phyloP scores from a whole-genome alignment of 2,888 invertebrate genomes.

The Drosophila eohydei region DNA sequence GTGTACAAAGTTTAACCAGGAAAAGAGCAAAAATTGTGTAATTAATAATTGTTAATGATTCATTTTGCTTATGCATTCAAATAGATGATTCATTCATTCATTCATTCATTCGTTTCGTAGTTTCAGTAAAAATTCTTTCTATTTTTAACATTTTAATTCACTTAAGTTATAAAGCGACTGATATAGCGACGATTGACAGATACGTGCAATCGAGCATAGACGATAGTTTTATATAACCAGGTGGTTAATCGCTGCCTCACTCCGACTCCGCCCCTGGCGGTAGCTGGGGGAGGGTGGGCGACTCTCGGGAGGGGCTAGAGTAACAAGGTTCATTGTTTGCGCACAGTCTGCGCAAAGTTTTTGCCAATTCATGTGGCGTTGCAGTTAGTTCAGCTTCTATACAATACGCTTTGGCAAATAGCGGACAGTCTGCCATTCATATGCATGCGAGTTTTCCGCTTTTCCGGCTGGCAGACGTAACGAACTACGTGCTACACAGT shows the following conservation, averaged over 20 bases:
- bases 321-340: slow-evolving; percentile 67
- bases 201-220: slow-evolving; percentile 1
- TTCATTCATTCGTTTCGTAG: background rate
- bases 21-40: background rate
- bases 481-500: slow-evolving; percentile 27
- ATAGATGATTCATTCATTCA: slow-evolving; percentile 3
- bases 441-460: slow-evolving; percentile 79
- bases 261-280: slow-evolving; percentile 13
- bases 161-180: background rate
- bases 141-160: background rate
- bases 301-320: slow-evolving; percentile 4
- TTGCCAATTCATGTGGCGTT: slow-evolving; percentile 73
- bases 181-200: background rate
- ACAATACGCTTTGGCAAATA: slow-evolving; percentile 79
- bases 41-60: background rate
- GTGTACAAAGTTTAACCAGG: background rate
- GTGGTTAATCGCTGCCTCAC: background rate
- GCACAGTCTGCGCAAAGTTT: slow-evolving; percentile 73
- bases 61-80: background rate
- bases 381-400: slow-evolving; percentile 31
- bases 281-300: background rate
- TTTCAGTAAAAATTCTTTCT: background rate
- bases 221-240: background rate
- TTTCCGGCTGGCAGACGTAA: slow-evolving; percentile 62
- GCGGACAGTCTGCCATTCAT: slow-evolving; percentile 52